phyloP scores from a whole-genome alignment of 2,888 invertebrate species.

The Heliothis peltigera region DNA sequence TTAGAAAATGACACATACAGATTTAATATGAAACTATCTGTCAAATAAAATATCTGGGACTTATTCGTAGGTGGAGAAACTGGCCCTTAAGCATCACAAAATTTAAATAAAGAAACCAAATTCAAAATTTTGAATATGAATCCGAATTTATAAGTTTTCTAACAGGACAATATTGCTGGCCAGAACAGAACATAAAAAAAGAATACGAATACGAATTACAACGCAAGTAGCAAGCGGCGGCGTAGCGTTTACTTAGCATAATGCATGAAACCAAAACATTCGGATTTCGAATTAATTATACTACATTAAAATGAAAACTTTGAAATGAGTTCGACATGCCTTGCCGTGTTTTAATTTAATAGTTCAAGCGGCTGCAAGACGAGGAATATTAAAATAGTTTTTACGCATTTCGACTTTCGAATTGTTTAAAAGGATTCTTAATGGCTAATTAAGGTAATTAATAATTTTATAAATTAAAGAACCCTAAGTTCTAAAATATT shows the following conservation, averaged over 20 bases:
- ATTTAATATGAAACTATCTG: too few relatives aligned
- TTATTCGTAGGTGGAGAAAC: too few relatives aligned
- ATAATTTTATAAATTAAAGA: background rate
- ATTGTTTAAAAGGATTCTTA: slow-evolving; percentile 7
- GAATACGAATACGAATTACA: slow-evolving; percentile 3
- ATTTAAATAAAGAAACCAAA: too few relatives aligned
- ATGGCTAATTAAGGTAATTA: slow-evolving; percentile 2
- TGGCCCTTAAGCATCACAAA: too few relatives aligned
- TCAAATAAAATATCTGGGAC: too few relatives aligned
- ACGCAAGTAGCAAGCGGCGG: slow-evolving; percentile 24
- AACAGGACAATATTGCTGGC: too few relatives aligned
- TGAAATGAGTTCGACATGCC: slow-evolving; percentile 64
- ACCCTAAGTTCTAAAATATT: background rate
- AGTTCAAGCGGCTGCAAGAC: slow-evolving; percentile 52
- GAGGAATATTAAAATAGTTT: slow-evolving; percentile 37
- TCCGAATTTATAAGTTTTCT: too few relatives aligned
- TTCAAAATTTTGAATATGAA: too few relatives aligned
- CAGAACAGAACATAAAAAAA: slow-evolving; percentile 24
- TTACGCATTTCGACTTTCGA: slow-evolving; percentile 29
- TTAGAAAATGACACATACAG: too few relatives aligned
- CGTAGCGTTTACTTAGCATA: slow-evolving; percentile 46
- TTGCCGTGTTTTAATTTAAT: slow-evolving; percentile 57
- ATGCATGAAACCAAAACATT: slow-evolving; percentile 62
- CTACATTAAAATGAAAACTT: slow-evolving; percentile 70
- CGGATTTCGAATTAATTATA: slow-evolving; percentile 72